Evolutionary conservation across 1,140 invertebrate species (phyloP).

Genomic region (Leptinotarsa lineolata): DNA sequence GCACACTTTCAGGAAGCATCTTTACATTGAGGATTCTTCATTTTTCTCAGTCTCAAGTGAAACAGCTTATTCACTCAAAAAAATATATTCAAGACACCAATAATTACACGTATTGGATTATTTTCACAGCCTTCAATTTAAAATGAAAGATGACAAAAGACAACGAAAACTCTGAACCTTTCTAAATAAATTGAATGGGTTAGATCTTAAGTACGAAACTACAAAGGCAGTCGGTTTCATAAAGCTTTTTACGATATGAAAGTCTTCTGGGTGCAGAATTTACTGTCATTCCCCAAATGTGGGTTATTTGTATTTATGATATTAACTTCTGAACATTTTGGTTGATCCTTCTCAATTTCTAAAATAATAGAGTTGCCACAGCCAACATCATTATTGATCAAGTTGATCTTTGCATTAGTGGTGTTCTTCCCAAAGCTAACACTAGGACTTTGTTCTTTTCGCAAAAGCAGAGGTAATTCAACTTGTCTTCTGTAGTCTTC

Average conservation of each 20-base stretch:
- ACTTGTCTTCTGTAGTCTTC: slow-evolving; percentile 31
- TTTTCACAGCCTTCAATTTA: slow-evolving; percentile 23
- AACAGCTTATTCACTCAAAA: neutral
- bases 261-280: slow-evolving; percentile 12
- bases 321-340: slow-evolving; percentile 26
- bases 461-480: slow-evolving; percentile 38
- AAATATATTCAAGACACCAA: neutral
- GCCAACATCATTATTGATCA: slow-evolving; percentile 34
- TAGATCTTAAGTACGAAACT: slow-evolving; percentile 11
- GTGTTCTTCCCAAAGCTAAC: slow-evolving; percentile 16
- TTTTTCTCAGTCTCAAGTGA: neutral
- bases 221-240: slow-evolving; percentile 8
- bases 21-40: neutral
- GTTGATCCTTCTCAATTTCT: slow-evolving; percentile 37
- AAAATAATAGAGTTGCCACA: slow-evolving; percentile 37
- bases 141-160: slow-evolving; percentile 7
- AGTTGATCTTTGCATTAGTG: slow-evolving; percentile 43
- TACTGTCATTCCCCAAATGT: neutral
- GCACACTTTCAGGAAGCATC: neutral
- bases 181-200: slow-evolving; percentile 20
- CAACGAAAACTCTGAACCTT: slow-evolving; percentile 8
- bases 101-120: slow-evolving; percentile 13
- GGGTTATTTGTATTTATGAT: slow-evolving; percentile 5
- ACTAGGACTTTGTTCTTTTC: slow-evolving; percentile 28
- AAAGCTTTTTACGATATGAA: slow-evolving; percentile 9